Evolutionary conservation across 2,888 invertebrate genomes (phyloP), one percentile per base, ranked within the genome.

Genomic region (Suillia variegata): DNA sequence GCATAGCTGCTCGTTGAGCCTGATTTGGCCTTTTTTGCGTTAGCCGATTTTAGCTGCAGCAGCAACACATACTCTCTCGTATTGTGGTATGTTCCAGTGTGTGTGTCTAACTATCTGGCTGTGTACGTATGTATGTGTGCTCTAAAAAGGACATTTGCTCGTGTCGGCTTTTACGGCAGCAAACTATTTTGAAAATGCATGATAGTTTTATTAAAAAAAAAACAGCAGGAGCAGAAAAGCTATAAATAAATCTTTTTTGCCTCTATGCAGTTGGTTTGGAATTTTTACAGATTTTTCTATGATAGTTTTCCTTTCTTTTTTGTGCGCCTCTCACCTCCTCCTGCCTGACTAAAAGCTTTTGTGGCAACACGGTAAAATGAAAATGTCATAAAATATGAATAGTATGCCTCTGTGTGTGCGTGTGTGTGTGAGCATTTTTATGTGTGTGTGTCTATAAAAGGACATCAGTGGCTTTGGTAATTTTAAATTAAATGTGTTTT

Each of bases 241-340:
- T 66, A 71, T 68, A 69, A 71, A 74, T 73, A 71, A 69, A 73
- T 63, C 69, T 64, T 67, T 62, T 65, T 61, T 56, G 62, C 59
- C 68, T 66, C 64, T 62, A 63, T 66, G 67, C 62, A 64, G 56
- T 21, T 21, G n/a, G 22, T 1, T 18, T 56, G 15, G 58, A 54
- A n/a, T 38, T n/a, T 13, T 12, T 5, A 5, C 12, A 12, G 12
- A 31, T 42, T 2, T 22, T 20, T 42, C 26, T 34, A 10, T 42
- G 13, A 20, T 42, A 22, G 49, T 51, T 58, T 62, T 47, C 17
- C 13, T 12, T 49, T 10, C 12, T 54, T 34, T 48, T 49, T 33
- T 45, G 8, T n/a, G 13, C 6, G 24, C 15, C 34, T 3, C 15
- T 31, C 12, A 12, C 31, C 5, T 31, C 31, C 31, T 12, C 12